Evolutionary conservation across 2,797 vertebrate genomes (phyloP), one percentile per base, ranked within the genome.

Genomic region (Schizothorax lantsangensis): DNA sequence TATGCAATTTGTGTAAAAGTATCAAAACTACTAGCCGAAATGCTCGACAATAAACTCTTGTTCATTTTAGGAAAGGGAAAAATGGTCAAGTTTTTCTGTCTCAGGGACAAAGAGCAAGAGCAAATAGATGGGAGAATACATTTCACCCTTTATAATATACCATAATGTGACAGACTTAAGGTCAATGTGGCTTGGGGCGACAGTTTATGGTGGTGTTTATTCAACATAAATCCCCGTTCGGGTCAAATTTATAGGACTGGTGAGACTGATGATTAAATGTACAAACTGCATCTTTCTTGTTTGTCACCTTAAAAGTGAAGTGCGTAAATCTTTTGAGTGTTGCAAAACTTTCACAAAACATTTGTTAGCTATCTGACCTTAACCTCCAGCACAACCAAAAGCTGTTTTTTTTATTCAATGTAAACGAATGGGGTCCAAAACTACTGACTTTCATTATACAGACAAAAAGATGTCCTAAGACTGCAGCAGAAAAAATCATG

Each of bases 131-230:
- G 66, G 1, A 74, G n/a, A 74, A 23, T 54, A 64, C 52, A 45
- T 73, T 73, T 54, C n/a, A 45, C 5, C 15, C 1, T 72, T 57
- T 5, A 43, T 83, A 72, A 73, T 54, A 71, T 82, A 71, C 9
- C n/a, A 57, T 21, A 45, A 59, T 33, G 2, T 83, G 69, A 21
- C 52, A 83, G 36, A 59, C 62, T 59, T 73, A 59, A 43, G 52
- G 52, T 73, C 52, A 83, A 5, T 73, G 38, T 73, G 69, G 33
- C n/a, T 73, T 73, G 17, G 11, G n/a, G 69, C 19, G 66, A n/a
- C 26, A n/a, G 38, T 83, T 73, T 73, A 82, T 82, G 52, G 15
- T 23, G 68, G 9, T 59, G 49, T 59, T 83, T 40, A 71, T 52
- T 47, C 21, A 71, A 54, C 66, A 82, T 54, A 40, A 52, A 71